These are phyloP conservation scores for Channa maculata DNA, from an alignment of 2,113 vertebrate species.

Conservation along the genomic window DNA sequence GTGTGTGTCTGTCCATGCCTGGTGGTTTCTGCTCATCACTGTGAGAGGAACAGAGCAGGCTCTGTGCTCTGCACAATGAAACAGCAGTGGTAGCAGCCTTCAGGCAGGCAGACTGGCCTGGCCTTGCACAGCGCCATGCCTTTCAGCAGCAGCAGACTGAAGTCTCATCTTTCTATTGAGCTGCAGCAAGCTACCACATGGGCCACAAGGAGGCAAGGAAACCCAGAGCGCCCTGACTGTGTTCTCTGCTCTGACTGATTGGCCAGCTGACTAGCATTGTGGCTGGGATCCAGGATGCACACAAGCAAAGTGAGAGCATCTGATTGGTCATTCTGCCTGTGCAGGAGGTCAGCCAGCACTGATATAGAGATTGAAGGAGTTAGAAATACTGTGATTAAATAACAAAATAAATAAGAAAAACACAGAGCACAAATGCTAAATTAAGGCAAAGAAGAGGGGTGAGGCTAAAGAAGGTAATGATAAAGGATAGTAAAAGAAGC, in stretches of 20 bases:
- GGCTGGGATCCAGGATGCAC: constrained; percentile 52
- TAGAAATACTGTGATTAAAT: not conserved
- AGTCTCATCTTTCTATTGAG: constrained; percentile 65
- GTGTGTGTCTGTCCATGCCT: constrained; percentile 51
- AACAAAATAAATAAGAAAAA: not conserved
- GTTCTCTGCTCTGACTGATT: constrained; percentile 49
- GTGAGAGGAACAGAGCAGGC: constrained; percentile 66
- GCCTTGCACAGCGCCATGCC: constrained; percentile 46
- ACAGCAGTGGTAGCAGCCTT: constrained; percentile 62
- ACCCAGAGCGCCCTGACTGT: constrained; percentile 44
- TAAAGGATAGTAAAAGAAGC: constrained; percentile 66
- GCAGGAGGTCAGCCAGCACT: not conserved
- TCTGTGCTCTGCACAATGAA: constrained; percentile 73
- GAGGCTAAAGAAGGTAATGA: constrained; percentile 47
- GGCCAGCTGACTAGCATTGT: constrained; percentile 48
- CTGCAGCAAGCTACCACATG: constrained; percentile 35
- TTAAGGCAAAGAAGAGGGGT: constrained; percentile 42
- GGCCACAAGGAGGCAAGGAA: constrained; percentile 53
- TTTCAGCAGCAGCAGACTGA: constrained; percentile 59
- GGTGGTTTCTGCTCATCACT: constrained; percentile 70
- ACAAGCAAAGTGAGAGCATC: constrained; percentile 41
- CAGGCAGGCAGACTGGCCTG: constrained; percentile 40
- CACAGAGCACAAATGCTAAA: constrained; percentile 40
- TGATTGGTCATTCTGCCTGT: not conserved
- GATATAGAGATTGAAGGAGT: constrained; percentile 21